A percentile compares a stretch with the other conserved stretches of the same genome.
These are phyloP conservation scores for Polymixis lichenea DNA, from an alignment of 2,888 invertebrate genomes.

Conservation along the genomic window DNA sequence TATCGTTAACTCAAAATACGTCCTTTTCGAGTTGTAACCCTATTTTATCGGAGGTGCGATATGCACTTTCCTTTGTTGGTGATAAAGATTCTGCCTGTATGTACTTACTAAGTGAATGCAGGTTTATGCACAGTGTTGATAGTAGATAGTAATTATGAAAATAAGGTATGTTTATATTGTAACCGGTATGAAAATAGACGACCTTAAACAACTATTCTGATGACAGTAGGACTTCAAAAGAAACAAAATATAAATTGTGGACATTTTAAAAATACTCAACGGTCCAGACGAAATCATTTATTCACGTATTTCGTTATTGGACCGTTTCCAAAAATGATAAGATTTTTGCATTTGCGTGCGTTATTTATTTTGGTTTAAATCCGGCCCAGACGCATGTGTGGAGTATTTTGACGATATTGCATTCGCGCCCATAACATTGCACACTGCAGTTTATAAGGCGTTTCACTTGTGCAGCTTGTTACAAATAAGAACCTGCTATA, in stretches of 20 bases:
- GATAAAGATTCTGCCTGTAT: background rate
- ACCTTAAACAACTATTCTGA: constrained; percentile 34
- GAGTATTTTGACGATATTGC: constrained; percentile 17
- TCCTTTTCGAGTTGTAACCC: too few species aligned
- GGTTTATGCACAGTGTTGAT: background rate
- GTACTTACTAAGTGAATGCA: background rate
- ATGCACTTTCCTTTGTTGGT: background rate
- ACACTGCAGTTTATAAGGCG: background rate
- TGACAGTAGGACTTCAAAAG: constrained; percentile 47
- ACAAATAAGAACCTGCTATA: background rate
- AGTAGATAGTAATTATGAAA: constrained; percentile 4
- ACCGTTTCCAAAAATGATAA: constrained; percentile 72
- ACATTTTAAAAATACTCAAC: constrained; percentile 60
- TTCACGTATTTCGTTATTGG: constrained; percentile 72
- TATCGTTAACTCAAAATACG: too few species aligned
- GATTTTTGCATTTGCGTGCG: constrained; percentile 71
- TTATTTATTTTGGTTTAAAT: constrained; percentile 40
- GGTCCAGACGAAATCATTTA: constrained; percentile 50
- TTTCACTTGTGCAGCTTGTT: background rate
- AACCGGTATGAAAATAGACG: constrained; percentile 29
- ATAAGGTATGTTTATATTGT: background rate
- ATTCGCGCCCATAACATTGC: constrained; percentile 12
- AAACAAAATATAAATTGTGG: constrained; percentile 41
- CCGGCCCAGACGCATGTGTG: constrained; percentile 12
- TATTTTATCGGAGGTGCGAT: too few species aligned